These are phyloP conservation scores for Hyposmocoma kahamanoa DNA, from an alignment of 1,140 invertebrate species.

Conservation along the genomic window DNA sequence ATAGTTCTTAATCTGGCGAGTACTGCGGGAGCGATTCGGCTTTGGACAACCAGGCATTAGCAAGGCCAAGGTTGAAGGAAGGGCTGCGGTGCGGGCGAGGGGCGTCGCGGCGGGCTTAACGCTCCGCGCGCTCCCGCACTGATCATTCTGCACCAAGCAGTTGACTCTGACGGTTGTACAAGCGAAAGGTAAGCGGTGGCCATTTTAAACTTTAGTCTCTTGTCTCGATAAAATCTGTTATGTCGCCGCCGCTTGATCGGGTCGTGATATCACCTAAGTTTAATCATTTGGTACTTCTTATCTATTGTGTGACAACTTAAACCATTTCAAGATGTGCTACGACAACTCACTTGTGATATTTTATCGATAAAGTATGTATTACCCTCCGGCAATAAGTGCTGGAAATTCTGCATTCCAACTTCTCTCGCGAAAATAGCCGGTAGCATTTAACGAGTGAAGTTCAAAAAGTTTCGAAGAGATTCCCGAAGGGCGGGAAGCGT, in stretches of 20 bases:
- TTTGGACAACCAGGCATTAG: slow-evolving; percentile 23
- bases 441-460: slow-evolving; percentile 36
- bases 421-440: slow-evolving; percentile 47
- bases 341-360: slow-evolving; percentile 53
- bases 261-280: slow-evolving; percentile 19
- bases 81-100: slow-evolving; percentile 54
- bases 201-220: slow-evolving; percentile 35
- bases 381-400: slow-evolving; percentile 29
- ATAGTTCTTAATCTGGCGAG: not conserved
- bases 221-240: slow-evolving; percentile 23
- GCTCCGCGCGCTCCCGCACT: slow-evolving; percentile 59
- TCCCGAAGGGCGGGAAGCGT: slow-evolving; percentile 66
- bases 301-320: slow-evolving; percentile 48
- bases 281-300: slow-evolving; percentile 30
- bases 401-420: slow-evolving; percentile 43
- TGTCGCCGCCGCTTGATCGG: slow-evolving; percentile 15
- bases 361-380: slow-evolving; percentile 36
- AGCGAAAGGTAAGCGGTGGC: slow-evolving; percentile 67
- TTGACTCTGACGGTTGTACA: slow-evolving; percentile 69
- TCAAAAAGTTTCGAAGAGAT: slow-evolving; percentile 65
- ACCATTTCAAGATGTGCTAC: slow-evolving; percentile 50
- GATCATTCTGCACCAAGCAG: slow-evolving; percentile 71
- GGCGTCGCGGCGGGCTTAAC: slow-evolving; percentile 49
- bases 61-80: slow-evolving; percentile 67
- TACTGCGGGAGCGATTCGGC: not conserved